Conservation (phyloP, 2,888 invertebrate species). For the Atrina japonica region DNA sequence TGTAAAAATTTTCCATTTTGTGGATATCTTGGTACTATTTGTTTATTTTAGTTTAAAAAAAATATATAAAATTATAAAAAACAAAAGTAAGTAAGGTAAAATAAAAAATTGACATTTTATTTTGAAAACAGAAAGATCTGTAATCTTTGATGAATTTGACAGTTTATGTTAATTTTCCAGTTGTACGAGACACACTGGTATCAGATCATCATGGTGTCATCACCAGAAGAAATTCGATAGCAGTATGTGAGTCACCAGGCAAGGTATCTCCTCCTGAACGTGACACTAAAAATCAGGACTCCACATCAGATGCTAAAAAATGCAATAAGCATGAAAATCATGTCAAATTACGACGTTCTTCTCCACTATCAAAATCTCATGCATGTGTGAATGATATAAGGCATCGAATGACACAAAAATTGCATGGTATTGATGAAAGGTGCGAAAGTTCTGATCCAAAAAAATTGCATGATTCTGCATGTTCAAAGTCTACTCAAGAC, state of each 20-base stretch:
- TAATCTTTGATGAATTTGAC: not conserved
- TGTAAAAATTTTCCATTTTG: too few relatives aligned
- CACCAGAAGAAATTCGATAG: conserved; percentile 37
- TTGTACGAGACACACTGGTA: conserved; percentile 36
- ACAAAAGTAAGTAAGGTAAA: not conserved
- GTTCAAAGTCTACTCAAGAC: conserved; percentile 20
- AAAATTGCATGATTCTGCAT: conserved; percentile 31
- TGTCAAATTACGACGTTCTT: conserved; percentile 28
- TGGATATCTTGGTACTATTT: too few relatives aligned
- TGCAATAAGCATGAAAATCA: conserved; percentile 29
- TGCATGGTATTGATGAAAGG: conserved; percentile 41
- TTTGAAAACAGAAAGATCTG: not conserved
- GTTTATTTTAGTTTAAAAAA: too few relatives aligned
- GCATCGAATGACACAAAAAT: conserved; percentile 37
- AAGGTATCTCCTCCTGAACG: conserved; percentile 34
- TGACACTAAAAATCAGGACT: not conserved
- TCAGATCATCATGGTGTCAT: conserved; percentile 26
- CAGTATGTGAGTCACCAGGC: conserved; percentile 45
- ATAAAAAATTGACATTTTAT: not conserved
- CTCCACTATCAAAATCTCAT: conserved; percentile 34
- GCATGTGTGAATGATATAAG: conserved; percentile 40
- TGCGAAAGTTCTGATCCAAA: conserved; percentile 11
- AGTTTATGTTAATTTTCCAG: conserved; percentile 26
- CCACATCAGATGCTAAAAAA: conserved; percentile 4
- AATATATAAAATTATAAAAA: too few relatives aligned